Evolutionary conservation across 2,797 vertebrate genomes (phyloP).

Genomic region (Gymnocypris eckloni): DNA sequence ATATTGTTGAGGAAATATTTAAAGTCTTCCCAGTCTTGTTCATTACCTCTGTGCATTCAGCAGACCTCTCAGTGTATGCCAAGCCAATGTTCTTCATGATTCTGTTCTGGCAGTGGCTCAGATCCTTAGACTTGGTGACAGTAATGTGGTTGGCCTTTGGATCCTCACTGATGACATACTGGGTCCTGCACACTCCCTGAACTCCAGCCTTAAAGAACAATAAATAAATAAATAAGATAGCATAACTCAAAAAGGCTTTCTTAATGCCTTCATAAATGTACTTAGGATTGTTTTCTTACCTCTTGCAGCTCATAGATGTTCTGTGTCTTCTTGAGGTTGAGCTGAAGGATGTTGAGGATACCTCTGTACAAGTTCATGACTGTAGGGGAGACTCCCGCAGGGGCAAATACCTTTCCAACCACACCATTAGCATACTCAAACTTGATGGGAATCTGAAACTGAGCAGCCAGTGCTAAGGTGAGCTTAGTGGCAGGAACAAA

Average conservation of each 20-base stretch:
- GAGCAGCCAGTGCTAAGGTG: conserved; percentile 65
- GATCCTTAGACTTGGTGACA: conserved; percentile 79
- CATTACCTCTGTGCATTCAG: conserved; percentile 77
- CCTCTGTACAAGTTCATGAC: conserved; percentile 75
- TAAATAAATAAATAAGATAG: not conserved
- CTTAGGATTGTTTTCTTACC: conserved; percentile 59
- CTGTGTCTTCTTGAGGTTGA: conserved; percentile 74
- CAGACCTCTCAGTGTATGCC: conserved; percentile 73
- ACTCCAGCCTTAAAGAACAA: conserved; percentile 71
- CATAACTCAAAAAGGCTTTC: not conserved
- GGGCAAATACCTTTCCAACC: conserved; percentile 70
- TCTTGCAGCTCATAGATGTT: conserved; percentile 77
- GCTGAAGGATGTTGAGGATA: conserved; percentile 72
- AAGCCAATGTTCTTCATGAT: conserved; percentile 78
- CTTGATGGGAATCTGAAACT: conserved; percentile 70
- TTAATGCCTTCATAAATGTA: too few relatives aligned
- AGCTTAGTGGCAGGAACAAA: conserved; percentile 73
- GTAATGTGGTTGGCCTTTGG: conserved; percentile 65
- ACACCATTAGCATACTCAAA: conserved; percentile 75
- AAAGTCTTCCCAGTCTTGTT: not conserved
- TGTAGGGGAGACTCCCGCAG: conserved; percentile 65
- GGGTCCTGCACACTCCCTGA: conserved; percentile 78
- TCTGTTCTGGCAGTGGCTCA: conserved; percentile 77
- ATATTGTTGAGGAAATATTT: not conserved
- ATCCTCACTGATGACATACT: conserved; percentile 72